Evolutionary conservation across 2,888 invertebrate genomes (phyloP), one percentile per base, ranked within the genome.

Genomic region (Hylaea fasciaria): DNA sequence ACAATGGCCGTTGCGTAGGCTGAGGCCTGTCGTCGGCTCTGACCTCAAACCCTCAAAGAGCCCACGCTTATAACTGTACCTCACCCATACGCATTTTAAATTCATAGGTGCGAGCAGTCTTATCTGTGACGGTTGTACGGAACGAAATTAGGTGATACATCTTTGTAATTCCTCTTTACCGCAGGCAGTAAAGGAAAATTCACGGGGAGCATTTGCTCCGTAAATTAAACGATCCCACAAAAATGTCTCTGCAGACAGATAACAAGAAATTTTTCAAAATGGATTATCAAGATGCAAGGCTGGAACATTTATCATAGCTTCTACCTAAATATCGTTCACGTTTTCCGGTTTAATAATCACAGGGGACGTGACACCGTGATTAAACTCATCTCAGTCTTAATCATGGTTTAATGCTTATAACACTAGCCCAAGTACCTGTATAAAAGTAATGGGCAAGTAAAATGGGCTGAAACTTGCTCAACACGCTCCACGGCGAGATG

Each of bases 11-110:
- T 60, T 43, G 86, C 73, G 82, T 79, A 54, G 74, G 77, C 73
- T 69, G 74, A 76, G 77, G 72, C 68, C 72, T 76, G 77, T 78
- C 77, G 77, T 76, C 70, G 73, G 61, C 73, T 70, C 75, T 79
- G 80, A 81, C 78, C 80, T 77, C 73, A 72, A 61, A 51, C 44
- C 64, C 63, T 65, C 59, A 64, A 47, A 65, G 76, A 78, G 78
- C 91, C 90, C 85, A 90, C 90, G 81, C 86, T 68, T 60, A 67
- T 89, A 89, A 88, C 90, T 82, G 89, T 88, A 81, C 61, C 29
- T 39, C 44, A 41, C 40, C 62, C 65, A 62, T 60, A 66, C 61
- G 55, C 66, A 68, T 68, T 64, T 64, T 59, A 66, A 64, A 66
- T 64, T 66, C 68, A 70, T 70, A 68, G 70, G 59, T 62, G 64